Percentiles rank a stretch among this genome's conserved stretches.
These are phyloP conservation scores for Phalacrocorax aristotelis DNA, from an alignment of 2,113 vertebrate species.

Conservation along the genomic window DNA sequence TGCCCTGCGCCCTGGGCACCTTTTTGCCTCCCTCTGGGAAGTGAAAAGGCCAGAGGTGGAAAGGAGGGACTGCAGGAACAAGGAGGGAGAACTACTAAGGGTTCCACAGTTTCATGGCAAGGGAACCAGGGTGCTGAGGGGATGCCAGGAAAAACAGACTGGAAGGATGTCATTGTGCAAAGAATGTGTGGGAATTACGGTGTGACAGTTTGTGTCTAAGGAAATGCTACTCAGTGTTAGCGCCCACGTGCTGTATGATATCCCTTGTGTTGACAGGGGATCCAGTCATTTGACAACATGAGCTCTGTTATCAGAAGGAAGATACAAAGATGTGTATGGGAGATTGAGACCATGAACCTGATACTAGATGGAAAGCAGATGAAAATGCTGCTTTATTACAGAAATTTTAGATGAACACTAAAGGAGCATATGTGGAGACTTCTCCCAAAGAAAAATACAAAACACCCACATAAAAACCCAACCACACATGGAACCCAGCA, in stretches of 20 bases:
- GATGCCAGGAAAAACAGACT: background rate
- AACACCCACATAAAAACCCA: background rate
- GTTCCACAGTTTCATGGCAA: background rate
- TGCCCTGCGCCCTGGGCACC: background rate
- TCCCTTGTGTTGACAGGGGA: background rate
- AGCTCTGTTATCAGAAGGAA: background rate
- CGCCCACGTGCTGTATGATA: accelerated
- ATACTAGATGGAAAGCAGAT: background rate
- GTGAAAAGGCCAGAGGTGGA: background rate
- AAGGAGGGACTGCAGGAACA: background rate
- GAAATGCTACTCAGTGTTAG: background rate
- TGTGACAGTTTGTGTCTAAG: background rate
- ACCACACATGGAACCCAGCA: background rate
- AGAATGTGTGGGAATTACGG: background rate
- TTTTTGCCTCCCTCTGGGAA: background rate
- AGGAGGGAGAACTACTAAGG: background rate
- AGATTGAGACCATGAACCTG: background rate
- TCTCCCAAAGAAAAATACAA: background rate
- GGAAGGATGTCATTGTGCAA: background rate
- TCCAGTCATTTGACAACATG: background rate
- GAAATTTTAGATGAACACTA: background rate
- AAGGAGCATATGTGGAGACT: background rate
- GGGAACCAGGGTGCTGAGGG: background rate
- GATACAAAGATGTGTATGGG: background rate
- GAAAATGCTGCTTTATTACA: background rate